Base-by-base conservation (phyloP, 2,797 vertebrate genomes). In the Peromyscus nudipes region DNA sequence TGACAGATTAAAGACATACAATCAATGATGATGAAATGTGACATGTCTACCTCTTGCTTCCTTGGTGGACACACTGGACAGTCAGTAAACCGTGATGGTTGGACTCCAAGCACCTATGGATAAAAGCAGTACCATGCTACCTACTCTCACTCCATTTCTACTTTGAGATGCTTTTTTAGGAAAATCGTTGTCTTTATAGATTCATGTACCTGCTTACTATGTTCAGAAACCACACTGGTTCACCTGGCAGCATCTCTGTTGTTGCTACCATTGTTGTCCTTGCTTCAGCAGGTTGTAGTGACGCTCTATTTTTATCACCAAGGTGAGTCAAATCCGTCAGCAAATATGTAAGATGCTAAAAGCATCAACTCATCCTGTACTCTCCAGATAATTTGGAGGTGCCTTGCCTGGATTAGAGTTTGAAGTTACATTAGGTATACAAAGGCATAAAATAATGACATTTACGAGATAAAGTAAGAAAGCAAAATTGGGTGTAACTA, bases 211-310 rank as follows among this genome's bases (percentile, higher is more conserved):
- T 93, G 37, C 46, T 96, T 92, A 77, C 92, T 95, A 91, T 95
- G 95, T 98, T 96, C 60, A 95, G 94, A 95, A 96, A 86, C 65
- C 85, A 83, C 62, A 84, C 25, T 65, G 82, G 93, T 64, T 95
- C 34, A 29, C 31, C 80, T 95, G 92, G 89, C 92, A 95, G 85
- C 80, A 65, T 91, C 85, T 49, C 37, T 90, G 91, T 94, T 93
- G 62, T 96, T 80, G 69, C 77, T 95, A 69, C 64, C 85, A 91
- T 14, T 69, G 83, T 69, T 88, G 55, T 96, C 76, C 69, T 93
- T 93, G 76, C 46, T 93, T 89, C 31, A 84, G 64, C 73, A 93
- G 76, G 62, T 97, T 80, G 85, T 27, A 91, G 46, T 85, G 76
- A 90, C 52, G 92, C 82, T 86, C 83, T n/a, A 94, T 89, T 27